Evolutionary conservation across 2,113 vertebrate species (phyloP).

Genomic region (Orcinus orca): DNA sequence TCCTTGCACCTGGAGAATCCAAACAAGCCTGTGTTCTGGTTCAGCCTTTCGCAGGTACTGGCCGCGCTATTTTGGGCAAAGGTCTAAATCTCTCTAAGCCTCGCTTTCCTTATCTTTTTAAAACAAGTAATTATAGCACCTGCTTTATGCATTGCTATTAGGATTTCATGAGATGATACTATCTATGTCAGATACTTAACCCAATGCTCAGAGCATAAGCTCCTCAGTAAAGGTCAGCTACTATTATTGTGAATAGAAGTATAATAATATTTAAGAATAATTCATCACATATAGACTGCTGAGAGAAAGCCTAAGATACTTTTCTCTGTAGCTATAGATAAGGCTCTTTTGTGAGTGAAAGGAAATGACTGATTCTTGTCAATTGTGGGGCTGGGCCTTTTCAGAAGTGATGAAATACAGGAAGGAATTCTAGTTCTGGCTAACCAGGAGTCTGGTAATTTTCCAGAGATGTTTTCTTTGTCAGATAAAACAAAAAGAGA

Average conservation of each 20-base stretch:
- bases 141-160: neutral
- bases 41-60: neutral
- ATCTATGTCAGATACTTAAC: neutral
- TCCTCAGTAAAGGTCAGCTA: neutral
- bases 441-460: neutral
- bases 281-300: neutral
- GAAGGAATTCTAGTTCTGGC: slow-evolving; percentile 3
- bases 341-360: neutral
- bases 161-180: neutral
- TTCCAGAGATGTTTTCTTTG: neutral
- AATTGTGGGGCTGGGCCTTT: neutral
- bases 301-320: neutral
- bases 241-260: neutral
- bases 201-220: neutral
- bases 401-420: slow-evolving; percentile 35
- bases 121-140: neutral
- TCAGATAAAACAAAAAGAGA: neutral
- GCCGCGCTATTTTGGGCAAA: neutral
- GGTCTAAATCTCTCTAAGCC: neutral
- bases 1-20: neutral
- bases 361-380: neutral
- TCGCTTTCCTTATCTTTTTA: neutral
- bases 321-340: neutral
- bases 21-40: neutral
- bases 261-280: slow-evolving; percentile 2